These are phyloP conservation scores for Volucella zonaria DNA, from an alignment of 2,888 invertebrate genomes.

Conservation along the genomic window DNA sequence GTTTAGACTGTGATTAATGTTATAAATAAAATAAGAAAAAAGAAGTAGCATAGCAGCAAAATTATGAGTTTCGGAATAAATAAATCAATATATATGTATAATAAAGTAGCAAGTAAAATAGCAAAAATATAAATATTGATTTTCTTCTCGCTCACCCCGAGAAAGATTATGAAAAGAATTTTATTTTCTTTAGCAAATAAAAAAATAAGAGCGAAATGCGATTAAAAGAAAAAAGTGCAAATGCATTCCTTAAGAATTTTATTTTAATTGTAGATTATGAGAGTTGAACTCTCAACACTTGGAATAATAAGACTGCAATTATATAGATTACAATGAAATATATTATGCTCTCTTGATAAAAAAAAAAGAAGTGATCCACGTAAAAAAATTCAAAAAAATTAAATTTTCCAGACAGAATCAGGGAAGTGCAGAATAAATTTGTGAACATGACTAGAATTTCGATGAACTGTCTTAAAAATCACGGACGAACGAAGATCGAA, in stretches of 20 bases:
- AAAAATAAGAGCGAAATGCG: constrained; percentile 68
- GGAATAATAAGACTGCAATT: too few species aligned
- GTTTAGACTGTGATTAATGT: constrained; percentile 65
- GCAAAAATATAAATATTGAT: constrained; percentile 63
- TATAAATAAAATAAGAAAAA: constrained; percentile 43
- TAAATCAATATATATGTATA: constrained; percentile 36
- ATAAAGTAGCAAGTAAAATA: constrained; percentile 66
- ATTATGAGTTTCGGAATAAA: constrained; percentile 49
- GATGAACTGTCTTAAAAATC: too few species aligned
- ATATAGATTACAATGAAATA: too few species aligned
- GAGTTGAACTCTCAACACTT: too few species aligned
- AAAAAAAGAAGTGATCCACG: too few species aligned
- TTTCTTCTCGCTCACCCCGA: constrained; percentile 71
- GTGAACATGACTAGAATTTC: too few species aligned
- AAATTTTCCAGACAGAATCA: too few species aligned
- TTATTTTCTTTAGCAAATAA: constrained; percentile 61
- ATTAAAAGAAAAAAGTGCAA: constrained; percentile 65
- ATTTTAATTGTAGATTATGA: background rate
- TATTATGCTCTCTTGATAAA: too few species aligned
- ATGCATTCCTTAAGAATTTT: constrained; percentile 63
- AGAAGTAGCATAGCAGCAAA: constrained; percentile 68
- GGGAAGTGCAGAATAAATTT: too few species aligned
- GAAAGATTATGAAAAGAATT: constrained; percentile 64
- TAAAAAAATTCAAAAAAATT: too few species aligned
- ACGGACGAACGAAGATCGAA: too few species aligned